phyloP scores from a whole-genome alignment of 2,888 invertebrate genomes.

The Eugnorisma glareosa region DNA sequence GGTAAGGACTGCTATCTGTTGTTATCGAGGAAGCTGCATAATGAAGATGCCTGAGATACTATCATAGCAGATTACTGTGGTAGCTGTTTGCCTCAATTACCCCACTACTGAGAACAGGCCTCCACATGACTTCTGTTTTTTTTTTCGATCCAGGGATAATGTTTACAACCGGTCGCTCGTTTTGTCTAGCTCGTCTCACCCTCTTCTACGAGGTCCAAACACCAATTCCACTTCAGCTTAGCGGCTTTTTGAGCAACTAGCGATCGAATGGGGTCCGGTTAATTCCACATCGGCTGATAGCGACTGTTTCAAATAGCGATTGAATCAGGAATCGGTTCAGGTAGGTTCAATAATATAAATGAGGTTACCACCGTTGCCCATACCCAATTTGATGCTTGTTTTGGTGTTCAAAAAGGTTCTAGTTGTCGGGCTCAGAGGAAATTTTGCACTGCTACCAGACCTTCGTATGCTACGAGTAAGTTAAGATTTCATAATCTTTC shows the following conservation, averaged over 20 bases:
- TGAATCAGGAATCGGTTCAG: not conserved
- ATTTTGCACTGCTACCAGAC: not conserved
- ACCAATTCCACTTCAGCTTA: not conserved
- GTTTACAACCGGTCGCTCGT: not conserved
- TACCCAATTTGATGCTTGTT: not conserved
- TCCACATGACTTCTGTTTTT: not conserved
- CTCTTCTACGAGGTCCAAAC: not conserved
- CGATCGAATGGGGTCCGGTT: too few species aligned
- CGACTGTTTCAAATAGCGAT: too few species aligned
- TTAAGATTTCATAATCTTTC: not conserved
- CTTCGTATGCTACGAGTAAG: not conserved
- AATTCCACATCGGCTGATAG: too few species aligned
- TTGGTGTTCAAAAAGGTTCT: not conserved
- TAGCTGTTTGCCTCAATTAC: not conserved
- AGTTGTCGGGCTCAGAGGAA: too few species aligned
- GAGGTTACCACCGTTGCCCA: not conserved
- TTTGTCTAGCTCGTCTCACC: not conserved
- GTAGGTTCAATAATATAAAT: not conserved
- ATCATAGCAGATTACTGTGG: not conserved
- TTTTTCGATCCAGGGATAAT: not conserved
- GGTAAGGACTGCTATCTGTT: slow-evolving; percentile 43
- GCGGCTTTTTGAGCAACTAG: not conserved
- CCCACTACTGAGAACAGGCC: not conserved
- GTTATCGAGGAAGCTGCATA: slow-evolving; percentile 49
- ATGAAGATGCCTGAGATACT: not conserved